A percentile compares a stretch with the other conserved stretches of the same genome.
Conservation (phyloP, 2,888 invertebrate species). For the Petrophora chlorosata region DNA sequence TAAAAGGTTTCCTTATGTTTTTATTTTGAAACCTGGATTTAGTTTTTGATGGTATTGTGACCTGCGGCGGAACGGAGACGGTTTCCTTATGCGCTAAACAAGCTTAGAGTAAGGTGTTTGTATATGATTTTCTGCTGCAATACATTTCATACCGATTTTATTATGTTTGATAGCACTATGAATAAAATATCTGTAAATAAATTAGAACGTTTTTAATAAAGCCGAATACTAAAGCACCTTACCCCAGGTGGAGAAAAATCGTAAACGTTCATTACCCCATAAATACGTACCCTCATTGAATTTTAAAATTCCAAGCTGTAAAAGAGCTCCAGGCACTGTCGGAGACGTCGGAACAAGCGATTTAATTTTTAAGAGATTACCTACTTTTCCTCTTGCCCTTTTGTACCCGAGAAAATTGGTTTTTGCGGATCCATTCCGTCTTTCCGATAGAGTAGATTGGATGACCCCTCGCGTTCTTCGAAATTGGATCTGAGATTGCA, state of each 20-base stretch:
- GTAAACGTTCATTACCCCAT: slow-evolving; percentile 38
- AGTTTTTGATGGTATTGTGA: too few species aligned
- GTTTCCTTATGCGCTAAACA: too few species aligned
- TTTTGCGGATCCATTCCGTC: slow-evolving; percentile 35
- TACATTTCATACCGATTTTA: background rate
- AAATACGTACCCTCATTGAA: slow-evolving; percentile 26
- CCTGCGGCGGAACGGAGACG: too few species aligned
- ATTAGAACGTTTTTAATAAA: slow-evolving; percentile 5
- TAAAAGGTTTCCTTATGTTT: slow-evolving; percentile 1
- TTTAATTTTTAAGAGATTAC: slow-evolving; percentile 50
- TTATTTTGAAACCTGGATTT: too few species aligned
- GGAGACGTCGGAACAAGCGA: slow-evolving; percentile 31
- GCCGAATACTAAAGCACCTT: slow-evolving; percentile 13
- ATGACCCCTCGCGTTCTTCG: slow-evolving; percentile 40
- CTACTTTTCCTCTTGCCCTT: too few species aligned
- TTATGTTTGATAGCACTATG: background rate
- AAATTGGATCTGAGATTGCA: slow-evolving; percentile 41
- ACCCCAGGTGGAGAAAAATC: slow-evolving; percentile 32
- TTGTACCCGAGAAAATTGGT: slow-evolving; percentile 45
- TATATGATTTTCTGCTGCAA: background rate
- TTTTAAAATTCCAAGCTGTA: slow-evolving; percentile 23
- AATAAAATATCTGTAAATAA: background rate
- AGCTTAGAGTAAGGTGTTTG: too few species aligned
- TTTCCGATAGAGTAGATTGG: slow-evolving; percentile 32
- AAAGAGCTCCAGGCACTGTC: slow-evolving; percentile 8